A percentile compares a stretch with the other conserved stretches of the same genome.
Evolutionary conservation across 1,140 invertebrate species (phyloP).

Genomic region (Drosophila cardini): DNA sequence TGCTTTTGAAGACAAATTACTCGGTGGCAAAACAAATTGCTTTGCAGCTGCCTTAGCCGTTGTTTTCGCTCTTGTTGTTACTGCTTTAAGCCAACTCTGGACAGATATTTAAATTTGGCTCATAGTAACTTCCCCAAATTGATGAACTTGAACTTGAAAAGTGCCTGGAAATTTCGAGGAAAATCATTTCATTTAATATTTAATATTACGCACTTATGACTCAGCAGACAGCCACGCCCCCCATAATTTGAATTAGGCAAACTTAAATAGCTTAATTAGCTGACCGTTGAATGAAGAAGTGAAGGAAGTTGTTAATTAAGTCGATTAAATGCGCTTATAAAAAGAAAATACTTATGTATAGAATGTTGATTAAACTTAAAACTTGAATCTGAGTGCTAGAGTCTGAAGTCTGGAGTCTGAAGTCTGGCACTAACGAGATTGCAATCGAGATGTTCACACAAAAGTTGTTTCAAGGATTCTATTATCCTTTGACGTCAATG

Average conservation of each 20-base stretch:
- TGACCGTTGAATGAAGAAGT: slow-evolving; percentile 4
- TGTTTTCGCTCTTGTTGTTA: slow-evolving; percentile 5
- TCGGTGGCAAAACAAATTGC: slow-evolving; percentile 78
- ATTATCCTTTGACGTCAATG: background rate
- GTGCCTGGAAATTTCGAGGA: slow-evolving; percentile 9
- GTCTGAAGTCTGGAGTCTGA: background rate
- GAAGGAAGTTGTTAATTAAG: slow-evolving; percentile 40
- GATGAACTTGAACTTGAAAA: slow-evolving; percentile 48
- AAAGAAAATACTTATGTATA: slow-evolving; percentile 1
- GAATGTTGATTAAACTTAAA: background rate
- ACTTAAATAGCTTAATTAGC: slow-evolving; percentile 34
- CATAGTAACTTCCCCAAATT: slow-evolving; percentile 1
- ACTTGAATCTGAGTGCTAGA: no score
- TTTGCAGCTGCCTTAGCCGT: slow-evolving; percentile 51
- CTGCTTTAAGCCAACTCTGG: slow-evolving; percentile 30
- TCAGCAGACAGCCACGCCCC: slow-evolving; percentile 11
- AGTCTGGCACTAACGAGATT: slow-evolving; percentile 23
- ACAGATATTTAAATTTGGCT: slow-evolving; percentile 38
- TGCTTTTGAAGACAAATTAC: slow-evolving; percentile 83
- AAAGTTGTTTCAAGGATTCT: background rate
- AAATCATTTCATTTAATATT: slow-evolving; percentile 26
- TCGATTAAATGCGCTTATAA: slow-evolving; percentile 63
- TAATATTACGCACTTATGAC: slow-evolving; percentile 37
- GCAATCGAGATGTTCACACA: slow-evolving; percentile 19
- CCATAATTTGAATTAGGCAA: slow-evolving; percentile 28